Evolutionary conservation across 2,113 vertebrate genomes (phyloP).

Genomic region (Coracopsis vasa): DNA sequence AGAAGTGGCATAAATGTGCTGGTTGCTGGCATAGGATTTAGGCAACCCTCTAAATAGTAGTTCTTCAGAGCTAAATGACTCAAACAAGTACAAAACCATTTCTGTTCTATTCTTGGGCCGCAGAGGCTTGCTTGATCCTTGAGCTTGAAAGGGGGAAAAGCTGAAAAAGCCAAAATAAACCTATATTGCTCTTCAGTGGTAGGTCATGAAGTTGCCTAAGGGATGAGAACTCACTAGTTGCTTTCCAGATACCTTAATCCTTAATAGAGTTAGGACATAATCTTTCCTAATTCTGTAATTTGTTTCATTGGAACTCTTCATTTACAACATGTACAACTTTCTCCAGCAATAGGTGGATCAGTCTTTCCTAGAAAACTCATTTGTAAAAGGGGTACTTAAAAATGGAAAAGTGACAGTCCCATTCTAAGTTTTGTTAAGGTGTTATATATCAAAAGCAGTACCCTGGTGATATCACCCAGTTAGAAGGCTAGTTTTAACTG

Average conservation of each 20-base stretch:
- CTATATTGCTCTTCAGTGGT: neutral
- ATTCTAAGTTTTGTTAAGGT: neutral
- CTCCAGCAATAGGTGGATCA: neutral
- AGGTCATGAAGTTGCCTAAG: neutral
- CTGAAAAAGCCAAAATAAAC: neutral
- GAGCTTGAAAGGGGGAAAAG: neutral
- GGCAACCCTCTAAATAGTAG: neutral
- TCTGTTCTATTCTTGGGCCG: neutral
- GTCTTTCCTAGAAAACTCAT: neutral
- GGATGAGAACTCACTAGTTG: neutral
- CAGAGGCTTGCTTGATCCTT: neutral
- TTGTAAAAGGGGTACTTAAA: neutral
- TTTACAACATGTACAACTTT: neutral
- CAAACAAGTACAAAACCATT: neutral
- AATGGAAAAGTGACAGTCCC: neutral
- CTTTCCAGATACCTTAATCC: neutral
- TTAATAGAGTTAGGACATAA: neutral
- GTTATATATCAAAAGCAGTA: neutral
- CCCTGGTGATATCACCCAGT: neutral
- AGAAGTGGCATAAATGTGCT: neutral
- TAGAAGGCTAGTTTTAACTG: neutral
- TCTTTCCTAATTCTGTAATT: neutral
- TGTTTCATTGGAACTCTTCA: neutral
- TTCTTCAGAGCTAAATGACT: neutral
- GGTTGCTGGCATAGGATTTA: neutral